Conservation (phyloP, 2,888 invertebrate species). For the Nemurella pictetii region DNA sequence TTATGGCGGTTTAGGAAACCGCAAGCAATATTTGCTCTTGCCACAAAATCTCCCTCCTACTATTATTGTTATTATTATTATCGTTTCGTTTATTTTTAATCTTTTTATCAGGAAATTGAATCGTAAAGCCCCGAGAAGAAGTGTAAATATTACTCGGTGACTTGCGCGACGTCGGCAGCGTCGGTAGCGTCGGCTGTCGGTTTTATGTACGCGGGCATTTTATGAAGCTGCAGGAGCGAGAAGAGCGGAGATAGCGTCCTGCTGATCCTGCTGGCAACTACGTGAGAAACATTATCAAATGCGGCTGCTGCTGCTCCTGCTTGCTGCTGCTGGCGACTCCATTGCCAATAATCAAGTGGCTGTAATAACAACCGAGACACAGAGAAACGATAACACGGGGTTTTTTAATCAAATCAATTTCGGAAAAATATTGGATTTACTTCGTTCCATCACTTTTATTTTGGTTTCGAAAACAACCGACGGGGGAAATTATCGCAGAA, state of each 20-base stretch:
- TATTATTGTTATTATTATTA: slow-evolving; percentile 13
- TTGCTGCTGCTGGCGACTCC: not conserved
- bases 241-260: not conserved
- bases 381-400: not conserved
- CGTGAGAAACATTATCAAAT: slow-evolving; percentile 12
- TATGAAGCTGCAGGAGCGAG: not conserved
- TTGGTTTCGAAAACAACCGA: not conserved
- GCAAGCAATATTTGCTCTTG: not conserved
- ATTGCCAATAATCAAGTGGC: slow-evolving; percentile 20
- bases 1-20: not conserved
- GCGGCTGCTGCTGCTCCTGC: no score
- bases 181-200: not conserved
- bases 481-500: not conserved
- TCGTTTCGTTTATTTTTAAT: slow-evolving; percentile 25
- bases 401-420: slow-evolving; percentile 25
- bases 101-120: slow-evolving; percentile 40
- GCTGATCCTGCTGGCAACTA: not conserved
- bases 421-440: slow-evolving; percentile 3
- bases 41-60: not conserved
- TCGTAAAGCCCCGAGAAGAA: slow-evolving; percentile 38
- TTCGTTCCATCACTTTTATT: not conserved
- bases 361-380: slow-evolving; percentile 5
- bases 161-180: not conserved
- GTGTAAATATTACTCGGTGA: slow-evolving; percentile 38
- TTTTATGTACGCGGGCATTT: slow-evolving; percentile 17